phyloP scores from a whole-genome alignment of 2,888 invertebrate species.

The Holacanthella duospinosa region DNA sequence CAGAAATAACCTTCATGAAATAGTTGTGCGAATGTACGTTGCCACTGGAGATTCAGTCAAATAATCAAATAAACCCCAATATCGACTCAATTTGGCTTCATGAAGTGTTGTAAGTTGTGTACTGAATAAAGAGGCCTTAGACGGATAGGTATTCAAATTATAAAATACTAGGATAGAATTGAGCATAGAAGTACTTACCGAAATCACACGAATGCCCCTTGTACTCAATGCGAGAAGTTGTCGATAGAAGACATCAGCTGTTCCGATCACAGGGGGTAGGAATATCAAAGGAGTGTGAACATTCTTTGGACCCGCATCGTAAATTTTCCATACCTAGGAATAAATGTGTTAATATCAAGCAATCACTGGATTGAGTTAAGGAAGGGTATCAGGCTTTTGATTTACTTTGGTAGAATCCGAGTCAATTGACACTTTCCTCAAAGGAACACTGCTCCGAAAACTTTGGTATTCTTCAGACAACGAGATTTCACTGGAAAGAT shows the following conservation, averaged over 20 bases:
- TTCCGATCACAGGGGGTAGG: constrained; percentile 77
- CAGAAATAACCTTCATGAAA: no score
- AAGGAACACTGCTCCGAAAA: constrained; percentile 64
- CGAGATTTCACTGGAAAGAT: constrained; percentile 58
- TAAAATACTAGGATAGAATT: background rate
- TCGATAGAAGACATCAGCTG: constrained; percentile 75
- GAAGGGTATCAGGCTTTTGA: background rate
- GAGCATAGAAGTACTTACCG: constrained; percentile 45
- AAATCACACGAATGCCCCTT: constrained; percentile 69
- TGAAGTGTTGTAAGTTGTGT: background rate
- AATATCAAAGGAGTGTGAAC: constrained; percentile 70
- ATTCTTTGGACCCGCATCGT: constrained; percentile 73
- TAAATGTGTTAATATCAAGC: constrained; percentile 31
- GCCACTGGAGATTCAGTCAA: no score
- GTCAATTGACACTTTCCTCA: constrained; percentile 67
- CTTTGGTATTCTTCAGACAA: constrained; percentile 67
- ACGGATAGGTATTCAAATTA: background rate
- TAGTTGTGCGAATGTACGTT: no score
- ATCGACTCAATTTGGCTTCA: background rate
- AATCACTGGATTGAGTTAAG: no score
- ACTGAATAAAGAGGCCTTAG: background rate
- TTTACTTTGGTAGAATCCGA: constrained; percentile 39
- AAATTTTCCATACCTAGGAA: constrained; percentile 66
- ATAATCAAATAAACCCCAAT: no score
- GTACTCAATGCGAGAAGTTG: constrained; percentile 69